Base-by-base conservation (phyloP, 2,888 invertebrate species). In the Caenorhabditis imperialis region DNA sequence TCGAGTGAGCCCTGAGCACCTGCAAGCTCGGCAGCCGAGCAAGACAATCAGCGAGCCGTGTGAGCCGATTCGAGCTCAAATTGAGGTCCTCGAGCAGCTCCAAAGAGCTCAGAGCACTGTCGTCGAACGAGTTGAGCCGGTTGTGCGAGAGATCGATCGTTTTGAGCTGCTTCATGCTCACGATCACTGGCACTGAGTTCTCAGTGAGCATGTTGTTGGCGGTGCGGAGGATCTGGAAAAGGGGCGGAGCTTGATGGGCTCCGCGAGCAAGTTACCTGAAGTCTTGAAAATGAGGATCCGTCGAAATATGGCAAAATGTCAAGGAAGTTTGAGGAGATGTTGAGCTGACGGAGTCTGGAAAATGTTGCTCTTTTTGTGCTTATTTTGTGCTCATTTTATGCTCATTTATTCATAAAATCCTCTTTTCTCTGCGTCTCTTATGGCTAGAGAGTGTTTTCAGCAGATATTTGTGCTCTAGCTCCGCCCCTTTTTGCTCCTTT, bases 121-220 rank as follows among this genome's bases (percentile, higher is more conserved):
- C 89, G 65, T 88, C 86, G 33, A 90, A 85, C 42, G 88, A 88
- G 51, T 88, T 83, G 14, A 90, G 80, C 33, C 86, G 86, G 75
- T 90, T 90, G 71, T 89, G 86, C 10, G 89, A 88, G 20, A 90
- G 60, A 77, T 90, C 89, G 3, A 90, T 85, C 3, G 89, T 74
- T 44, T 71, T 73, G 18, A 80, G 30, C 6, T 75, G 72, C 37
- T 80, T 75, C 89, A 80, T 70, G 22, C 54, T 58, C 60, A 88
- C 84, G 22, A 90, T 80, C 30, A 86, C 84, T 6, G 83, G 81
- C 14, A 90, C 77, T 27, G 85, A 85, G 20, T 79, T 80, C 82
- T 90, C 89, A 25, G 86, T 85, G 12, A 90, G 86, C 25, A 79
- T 72, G 80, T 90, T 90, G 48, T 71, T 54, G 37, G 77, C 75